Percentiles rank a stretch among this genome's conserved stretches.
These are phyloP conservation scores for Smittia sp. DNA, from an alignment of 2,888 invertebrate species.

Conservation along the genomic window DNA sequence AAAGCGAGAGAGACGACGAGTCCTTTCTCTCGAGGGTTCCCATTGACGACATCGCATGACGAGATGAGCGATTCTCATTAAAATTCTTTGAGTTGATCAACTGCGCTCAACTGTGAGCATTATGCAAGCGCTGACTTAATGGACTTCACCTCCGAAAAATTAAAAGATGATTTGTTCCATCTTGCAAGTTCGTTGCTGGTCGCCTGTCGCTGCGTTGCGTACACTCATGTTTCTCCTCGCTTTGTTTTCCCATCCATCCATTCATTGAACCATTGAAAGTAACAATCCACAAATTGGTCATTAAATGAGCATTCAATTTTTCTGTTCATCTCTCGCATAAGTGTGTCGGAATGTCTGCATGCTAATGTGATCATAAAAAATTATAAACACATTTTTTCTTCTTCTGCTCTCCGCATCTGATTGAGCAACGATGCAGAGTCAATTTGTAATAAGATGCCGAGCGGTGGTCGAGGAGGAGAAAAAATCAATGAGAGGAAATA, in stretches of 20 bases:
- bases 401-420: background rate
- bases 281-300: slow-evolving; percentile 38
- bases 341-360: slow-evolving; percentile 16
- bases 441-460: slow-evolving; percentile 10
- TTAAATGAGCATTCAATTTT: slow-evolving; percentile 26
- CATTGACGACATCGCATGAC: background rate
- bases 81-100: background rate
- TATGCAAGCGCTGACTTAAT: background rate
- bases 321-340: background rate
- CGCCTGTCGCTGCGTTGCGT: background rate
- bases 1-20: background rate
- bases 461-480: background rate
- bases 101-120: background rate
- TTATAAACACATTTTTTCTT: background rate
- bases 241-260: slow-evolving; percentile 17
- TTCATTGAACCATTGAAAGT: slow-evolving; percentile 19
- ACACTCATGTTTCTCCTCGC: background rate
- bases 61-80: background rate
- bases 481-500: slow-evolving; percentile 27
- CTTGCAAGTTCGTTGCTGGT: background rate
- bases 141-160: slow-evolving; percentile 16
- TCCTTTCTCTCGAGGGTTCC: no score
- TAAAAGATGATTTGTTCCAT: background rate
- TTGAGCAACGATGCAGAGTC: slow-evolving; percentile 12
- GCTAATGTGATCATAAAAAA: slow-evolving; percentile 21